These are phyloP conservation scores for Drosophila prostipennis DNA, from an alignment of 2,888 invertebrate species.

Conservation along the genomic window DNA sequence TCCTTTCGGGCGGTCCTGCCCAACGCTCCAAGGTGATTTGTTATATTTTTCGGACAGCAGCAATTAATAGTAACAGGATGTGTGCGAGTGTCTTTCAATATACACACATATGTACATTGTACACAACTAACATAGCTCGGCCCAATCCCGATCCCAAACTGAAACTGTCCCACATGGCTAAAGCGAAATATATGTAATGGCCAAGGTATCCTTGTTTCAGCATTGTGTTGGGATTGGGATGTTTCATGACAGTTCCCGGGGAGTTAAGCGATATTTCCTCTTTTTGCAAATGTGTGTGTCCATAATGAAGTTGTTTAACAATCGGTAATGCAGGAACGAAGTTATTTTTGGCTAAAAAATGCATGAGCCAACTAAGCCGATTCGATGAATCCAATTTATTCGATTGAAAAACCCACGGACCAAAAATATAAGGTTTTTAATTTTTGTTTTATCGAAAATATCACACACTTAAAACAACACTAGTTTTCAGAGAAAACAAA, in stretches of 20 bases:
- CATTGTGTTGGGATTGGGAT: slow-evolving; percentile 4
- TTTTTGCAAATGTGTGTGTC: not conserved
- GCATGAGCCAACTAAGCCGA: too few relatives aligned
- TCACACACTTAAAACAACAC: too few relatives aligned
- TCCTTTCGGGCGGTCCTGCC: slow-evolving; percentile 67
- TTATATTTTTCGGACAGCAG: slow-evolving; percentile 82
- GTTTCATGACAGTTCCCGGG: slow-evolving; percentile 5
- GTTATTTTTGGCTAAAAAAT: not conserved
- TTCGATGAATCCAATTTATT: too few relatives aligned
- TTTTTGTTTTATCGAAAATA: too few relatives aligned
- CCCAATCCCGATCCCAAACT: slow-evolving; percentile 31
- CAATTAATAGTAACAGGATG: slow-evolving; percentile 82
- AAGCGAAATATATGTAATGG: slow-evolving; percentile 6
- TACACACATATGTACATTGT: slow-evolving; percentile 14
- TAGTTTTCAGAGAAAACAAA: too few relatives aligned
- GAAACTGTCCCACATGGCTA: slow-evolving; percentile 50
- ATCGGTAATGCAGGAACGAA: not conserved
- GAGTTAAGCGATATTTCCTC: slow-evolving; percentile 1
- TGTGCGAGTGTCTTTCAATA: slow-evolving; percentile 53
- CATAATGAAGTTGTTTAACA: not conserved
- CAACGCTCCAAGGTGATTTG: slow-evolving; percentile 76
- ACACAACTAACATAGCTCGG: slow-evolving; percentile 20
- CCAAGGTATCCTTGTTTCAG: slow-evolving; percentile 5
- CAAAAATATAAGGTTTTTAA: too few relatives aligned
- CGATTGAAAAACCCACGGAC: too few relatives aligned